Percentiles rank a stretch among this genome's conserved stretches.
phyloP scores from a whole-genome alignment of 2,797 vertebrate species.

The Pseudochirops corinnae region DNA sequence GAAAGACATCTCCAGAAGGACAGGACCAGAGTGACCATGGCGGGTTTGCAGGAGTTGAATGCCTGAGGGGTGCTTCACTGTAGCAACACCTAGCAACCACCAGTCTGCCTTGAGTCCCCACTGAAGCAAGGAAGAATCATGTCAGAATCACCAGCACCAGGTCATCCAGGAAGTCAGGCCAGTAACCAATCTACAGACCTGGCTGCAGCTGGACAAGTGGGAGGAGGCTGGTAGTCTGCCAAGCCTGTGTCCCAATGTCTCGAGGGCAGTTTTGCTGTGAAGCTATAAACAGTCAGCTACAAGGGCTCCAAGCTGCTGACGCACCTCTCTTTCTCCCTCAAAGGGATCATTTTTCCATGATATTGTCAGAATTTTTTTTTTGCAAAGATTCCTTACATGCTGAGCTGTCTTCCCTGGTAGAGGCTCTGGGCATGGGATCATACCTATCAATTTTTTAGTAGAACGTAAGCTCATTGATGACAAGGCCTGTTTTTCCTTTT shows the following conservation, averaged over 20 bases:
- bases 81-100: neutral
- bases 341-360: slow-evolving; percentile 1
- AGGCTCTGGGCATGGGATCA: neutral
- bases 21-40: neutral
- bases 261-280: neutral
- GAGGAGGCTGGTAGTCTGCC: neutral
- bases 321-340: neutral
- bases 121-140: neutral
- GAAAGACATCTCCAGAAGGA: neutral
- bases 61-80: neutral
- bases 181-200: neutral
- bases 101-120: neutral
- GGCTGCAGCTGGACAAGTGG: neutral
- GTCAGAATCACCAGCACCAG: neutral
- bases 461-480: neutral
- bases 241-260: neutral
- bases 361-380: slow-evolving; percentile 3
- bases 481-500: neutral
- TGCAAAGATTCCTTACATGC: neutral
- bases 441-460: neutral
- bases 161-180: neutral
- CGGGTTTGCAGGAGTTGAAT: neutral
- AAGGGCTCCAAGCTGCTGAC: neutral
- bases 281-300: neutral
- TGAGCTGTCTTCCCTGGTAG: neutral